Evolutionary conservation across 1,140 invertebrate species (phyloP).

Genomic region (Wasmannia auropunctata): DNA sequence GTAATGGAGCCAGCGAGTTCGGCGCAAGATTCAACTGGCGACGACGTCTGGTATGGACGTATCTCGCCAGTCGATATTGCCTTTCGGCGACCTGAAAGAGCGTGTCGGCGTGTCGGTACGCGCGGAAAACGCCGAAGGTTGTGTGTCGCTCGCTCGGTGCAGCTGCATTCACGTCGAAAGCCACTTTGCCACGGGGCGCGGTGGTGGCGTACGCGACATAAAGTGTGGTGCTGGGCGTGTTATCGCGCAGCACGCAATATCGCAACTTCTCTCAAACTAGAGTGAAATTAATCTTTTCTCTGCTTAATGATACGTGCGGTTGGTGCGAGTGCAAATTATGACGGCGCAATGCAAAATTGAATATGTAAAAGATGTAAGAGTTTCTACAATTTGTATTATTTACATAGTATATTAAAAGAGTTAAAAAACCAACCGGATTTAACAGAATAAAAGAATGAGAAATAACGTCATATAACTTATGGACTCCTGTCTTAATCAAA

Average conservation of each 20-base stretch:
- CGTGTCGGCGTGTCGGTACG: conserved; percentile 44
- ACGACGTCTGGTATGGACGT: conserved; percentile 63
- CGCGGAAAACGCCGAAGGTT: conserved; percentile 61
- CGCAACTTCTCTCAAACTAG: conserved; percentile 43
- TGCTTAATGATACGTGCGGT: conserved; percentile 39
- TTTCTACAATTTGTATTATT: not conserved
- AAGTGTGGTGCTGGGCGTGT: conserved; percentile 28
- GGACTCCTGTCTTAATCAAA: not conserved
- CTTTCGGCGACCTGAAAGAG: conserved; percentile 71
- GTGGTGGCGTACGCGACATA: conserved; percentile 37
- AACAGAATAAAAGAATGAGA: not conserved
- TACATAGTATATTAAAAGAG: too few relatives aligned
- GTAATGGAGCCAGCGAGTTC: conserved; percentile 64
- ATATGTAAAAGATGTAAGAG: not conserved
- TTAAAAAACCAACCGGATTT: not conserved
- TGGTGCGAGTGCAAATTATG: conserved; percentile 15
- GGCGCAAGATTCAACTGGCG: conserved; percentile 66
- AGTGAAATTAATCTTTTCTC: conserved; percentile 49
- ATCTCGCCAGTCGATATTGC: conserved; percentile 71
- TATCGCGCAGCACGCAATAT: conserved; percentile 51
- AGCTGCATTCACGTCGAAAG: conserved; percentile 68
- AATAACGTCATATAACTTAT: not conserved
- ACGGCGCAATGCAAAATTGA: conserved; percentile 16
- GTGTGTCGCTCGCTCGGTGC: conserved; percentile 49
- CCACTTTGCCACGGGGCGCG: conserved; percentile 66